Evolutionary conservation across 1,140 invertebrate genomes (phyloP).

Genomic region (Odontomachus brunneus): DNA sequence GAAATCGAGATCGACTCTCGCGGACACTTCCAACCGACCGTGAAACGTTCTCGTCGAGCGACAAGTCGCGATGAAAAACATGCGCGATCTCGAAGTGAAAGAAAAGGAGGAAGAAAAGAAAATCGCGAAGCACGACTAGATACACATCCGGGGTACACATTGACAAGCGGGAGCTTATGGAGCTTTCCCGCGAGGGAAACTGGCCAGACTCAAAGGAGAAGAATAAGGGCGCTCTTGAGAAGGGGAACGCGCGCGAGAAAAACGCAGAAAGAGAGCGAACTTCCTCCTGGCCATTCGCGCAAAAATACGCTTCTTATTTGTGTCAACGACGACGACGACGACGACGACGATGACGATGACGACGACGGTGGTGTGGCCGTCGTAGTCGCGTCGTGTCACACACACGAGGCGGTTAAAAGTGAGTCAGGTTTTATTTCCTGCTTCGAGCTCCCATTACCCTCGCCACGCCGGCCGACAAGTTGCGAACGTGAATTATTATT

Average conservation of each 20-base stretch:
- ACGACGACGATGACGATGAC: not conserved
- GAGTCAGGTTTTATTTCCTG: slow-evolving; percentile 74
- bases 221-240: not conserved
- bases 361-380: no score
- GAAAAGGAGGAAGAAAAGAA: no score
- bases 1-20: no score
- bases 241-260: not conserved
- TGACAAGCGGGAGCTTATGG: no score
- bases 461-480: slow-evolving; percentile 18
- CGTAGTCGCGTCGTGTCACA: no score
- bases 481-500: slow-evolving; percentile 58
- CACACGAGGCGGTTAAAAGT: slow-evolving; percentile 68
- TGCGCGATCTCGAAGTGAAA: no score
- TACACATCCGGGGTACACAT: no score
- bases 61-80: no score
- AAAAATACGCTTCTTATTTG: slow-evolving; percentile 61
- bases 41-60: no score
- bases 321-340: slow-evolving; percentile 32
- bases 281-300: slow-evolving; percentile 14
- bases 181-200: no score
- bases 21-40: no score
- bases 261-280: slow-evolving; percentile 13
- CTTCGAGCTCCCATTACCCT: slow-evolving; percentile 68
- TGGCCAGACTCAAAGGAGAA: not conserved
- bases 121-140: no score